Evolutionary conservation across 1,140 invertebrate genomes (phyloP).

Genomic region (Arctopsyche grandis): DNA sequence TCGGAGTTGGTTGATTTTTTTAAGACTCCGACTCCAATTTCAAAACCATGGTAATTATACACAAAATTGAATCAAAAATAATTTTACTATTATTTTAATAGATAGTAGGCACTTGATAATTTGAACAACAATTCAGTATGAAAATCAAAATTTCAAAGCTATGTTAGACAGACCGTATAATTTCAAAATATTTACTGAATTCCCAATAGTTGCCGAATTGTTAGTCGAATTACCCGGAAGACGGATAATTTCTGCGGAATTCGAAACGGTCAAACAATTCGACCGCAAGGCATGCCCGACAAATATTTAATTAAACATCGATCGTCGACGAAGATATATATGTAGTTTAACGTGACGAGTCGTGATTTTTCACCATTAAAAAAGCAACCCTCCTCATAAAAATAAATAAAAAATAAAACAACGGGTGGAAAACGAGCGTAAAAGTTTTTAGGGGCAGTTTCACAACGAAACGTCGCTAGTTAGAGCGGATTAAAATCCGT

Average conservation of each 20-base stretch:
- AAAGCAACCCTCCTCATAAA: neutral
- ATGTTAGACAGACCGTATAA: neutral
- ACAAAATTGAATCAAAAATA: too few relatives aligned
- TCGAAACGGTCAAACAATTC: slow-evolving; percentile 7
- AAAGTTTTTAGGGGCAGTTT: slow-evolving; percentile 37
- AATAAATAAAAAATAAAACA: neutral
- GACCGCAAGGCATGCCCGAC: neutral
- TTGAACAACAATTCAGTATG: too few relatives aligned
- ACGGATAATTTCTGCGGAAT: neutral
- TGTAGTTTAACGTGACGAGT: neutral
- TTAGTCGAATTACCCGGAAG: neutral
- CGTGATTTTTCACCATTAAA: slow-evolving; percentile 15
- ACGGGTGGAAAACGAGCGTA: neutral
- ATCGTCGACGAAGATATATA: neutral
- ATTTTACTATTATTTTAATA: too few relatives aligned
- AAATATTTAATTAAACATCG: slow-evolving; percentile 16
- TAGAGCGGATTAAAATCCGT: slow-evolving; percentile 38
- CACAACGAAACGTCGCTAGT: slow-evolving; percentile 23
- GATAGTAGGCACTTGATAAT: too few relatives aligned
- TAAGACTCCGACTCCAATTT: too few relatives aligned
- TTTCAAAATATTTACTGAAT: neutral
- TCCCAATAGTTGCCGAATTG: slow-evolving; percentile 20
- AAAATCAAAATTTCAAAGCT: too few relatives aligned
- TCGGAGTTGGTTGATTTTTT: too few relatives aligned
- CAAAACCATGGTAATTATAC: too few relatives aligned